Evolutionary conservation across 2,113 vertebrate genomes (phyloP).

Genomic region (Oryzias woworae): DNA sequence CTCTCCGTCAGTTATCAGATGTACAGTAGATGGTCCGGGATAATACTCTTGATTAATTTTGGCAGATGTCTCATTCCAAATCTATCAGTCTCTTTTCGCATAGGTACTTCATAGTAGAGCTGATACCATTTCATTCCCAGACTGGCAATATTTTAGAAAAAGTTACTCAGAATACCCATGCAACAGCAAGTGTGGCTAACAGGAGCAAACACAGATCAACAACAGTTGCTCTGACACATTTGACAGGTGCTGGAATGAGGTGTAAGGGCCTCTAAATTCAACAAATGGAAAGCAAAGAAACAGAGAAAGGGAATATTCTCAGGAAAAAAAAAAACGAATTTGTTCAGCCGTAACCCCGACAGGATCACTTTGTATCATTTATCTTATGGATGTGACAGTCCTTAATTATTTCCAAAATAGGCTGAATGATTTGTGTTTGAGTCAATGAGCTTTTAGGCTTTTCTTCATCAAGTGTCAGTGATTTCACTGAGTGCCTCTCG

Average conservation of each 20-base stretch:
- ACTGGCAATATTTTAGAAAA: conserved; percentile 46
- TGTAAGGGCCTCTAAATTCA: conserved; percentile 34
- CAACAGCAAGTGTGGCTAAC: conserved; percentile 39
- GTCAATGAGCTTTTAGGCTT: conserved; percentile 43
- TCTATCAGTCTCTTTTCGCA: conserved; percentile 31
- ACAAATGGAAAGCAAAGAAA: conserved; percentile 2
- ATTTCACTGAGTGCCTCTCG: conserved; percentile 61
- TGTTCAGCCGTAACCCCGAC: conserved; percentile 17
- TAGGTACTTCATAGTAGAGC: conserved; percentile 51
- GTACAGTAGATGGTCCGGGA: conserved; percentile 65
- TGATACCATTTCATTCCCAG: conserved; percentile 42
- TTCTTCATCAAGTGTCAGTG: conserved; percentile 53
- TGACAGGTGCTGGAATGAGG: conserved; percentile 51
- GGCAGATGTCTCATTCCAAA: neutral
- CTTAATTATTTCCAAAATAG: conserved; percentile 54
- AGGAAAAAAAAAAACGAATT: conserved; percentile 7
- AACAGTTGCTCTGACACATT: conserved; percentile 43
- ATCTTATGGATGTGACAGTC: conserved; percentile 47
- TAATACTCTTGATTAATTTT: conserved; percentile 69
- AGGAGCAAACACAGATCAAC: conserved; percentile 29
- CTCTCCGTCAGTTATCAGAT: conserved; percentile 69
- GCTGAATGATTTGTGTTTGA: conserved; percentile 55
- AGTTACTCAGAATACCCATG: conserved; percentile 45
- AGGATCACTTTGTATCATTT: conserved; percentile 35
- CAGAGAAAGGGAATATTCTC: conserved; percentile 1